A percentile compares a stretch with the other conserved stretches of the same genome.
Evolutionary conservation across 2,797 vertebrate genomes (phyloP).

Genomic region (Avahi laniger): DNA sequence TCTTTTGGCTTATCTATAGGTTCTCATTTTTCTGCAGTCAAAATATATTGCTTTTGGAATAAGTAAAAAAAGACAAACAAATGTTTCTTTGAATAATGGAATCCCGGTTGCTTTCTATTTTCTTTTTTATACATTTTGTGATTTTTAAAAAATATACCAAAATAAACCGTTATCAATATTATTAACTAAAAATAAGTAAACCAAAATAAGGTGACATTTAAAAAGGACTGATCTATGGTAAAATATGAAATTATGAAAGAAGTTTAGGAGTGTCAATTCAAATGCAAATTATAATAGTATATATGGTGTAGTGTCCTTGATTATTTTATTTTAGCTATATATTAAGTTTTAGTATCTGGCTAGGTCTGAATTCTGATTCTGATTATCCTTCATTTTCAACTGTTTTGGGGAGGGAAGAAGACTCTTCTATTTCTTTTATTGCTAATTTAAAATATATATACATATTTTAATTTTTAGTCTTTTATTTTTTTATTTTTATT

Average conservation of each 20-base stretch:
- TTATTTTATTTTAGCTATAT: not conserved
- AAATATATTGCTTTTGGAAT: conserved; percentile 6
- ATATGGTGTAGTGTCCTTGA: not conserved
- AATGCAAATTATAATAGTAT: not conserved
- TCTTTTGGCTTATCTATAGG: not conserved
- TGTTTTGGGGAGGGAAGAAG: not conserved
- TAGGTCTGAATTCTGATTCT: not conserved
- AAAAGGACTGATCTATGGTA: not conserved
- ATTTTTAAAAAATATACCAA: not conserved
- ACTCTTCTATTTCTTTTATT: not conserved
- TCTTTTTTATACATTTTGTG: not conserved
- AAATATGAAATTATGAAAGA: not conserved
- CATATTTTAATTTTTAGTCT: not conserved
- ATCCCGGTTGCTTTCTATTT: conserved; percentile 12
- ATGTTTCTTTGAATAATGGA: not conserved
- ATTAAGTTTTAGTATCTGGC: not conserved
- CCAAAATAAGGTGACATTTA: not conserved
- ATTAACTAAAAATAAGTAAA: not conserved
- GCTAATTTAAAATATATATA: not conserved
- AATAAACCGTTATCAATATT: not conserved
- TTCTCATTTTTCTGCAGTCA: not conserved
- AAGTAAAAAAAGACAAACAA: not conserved
- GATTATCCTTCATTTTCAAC: not conserved
- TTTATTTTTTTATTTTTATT: too few relatives aligned
- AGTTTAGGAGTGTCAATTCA: not conserved